phyloP scores from a whole-genome alignment of 2,797 vertebrate species.

The Muscicapa striata region DNA sequence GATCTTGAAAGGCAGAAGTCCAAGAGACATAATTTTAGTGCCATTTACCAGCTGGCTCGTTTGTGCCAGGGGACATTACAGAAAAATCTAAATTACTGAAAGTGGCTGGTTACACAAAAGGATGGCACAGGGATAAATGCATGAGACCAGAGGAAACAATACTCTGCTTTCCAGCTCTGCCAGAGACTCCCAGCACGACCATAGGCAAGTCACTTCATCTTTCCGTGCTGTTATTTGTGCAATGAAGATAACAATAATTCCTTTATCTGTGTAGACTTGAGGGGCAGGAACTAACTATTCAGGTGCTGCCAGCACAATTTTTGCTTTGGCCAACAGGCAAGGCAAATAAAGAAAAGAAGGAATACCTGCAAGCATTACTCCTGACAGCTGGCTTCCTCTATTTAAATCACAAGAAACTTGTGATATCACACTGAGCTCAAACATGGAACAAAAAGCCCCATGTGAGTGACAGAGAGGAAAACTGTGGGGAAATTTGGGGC shows the following conservation, averaged over 20 bases:
- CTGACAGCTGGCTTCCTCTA: neutral
- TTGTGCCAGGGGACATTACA: neutral
- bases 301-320: conserved; percentile 31
- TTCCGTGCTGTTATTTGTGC: neutral
- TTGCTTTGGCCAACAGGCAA: conserved; percentile 44
- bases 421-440: neutral
- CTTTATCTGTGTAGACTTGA: conserved; percentile 19
- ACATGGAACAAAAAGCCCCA: neutral
- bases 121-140: conserved; percentile 6
- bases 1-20: neutral
- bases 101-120: neutral
- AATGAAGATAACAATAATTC: conserved; percentile 31
- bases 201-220: neutral
- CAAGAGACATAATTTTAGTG: neutral
- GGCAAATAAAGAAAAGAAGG: conserved; percentile 55
- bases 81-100: neutral
- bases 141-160: neutral
- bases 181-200: neutral
- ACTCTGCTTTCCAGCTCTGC: neutral
- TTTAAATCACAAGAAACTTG: conserved; percentile 42
- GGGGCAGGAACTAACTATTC: conserved; percentile 14
- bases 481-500: neutral
- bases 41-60: neutral
- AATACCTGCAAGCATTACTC: conserved; percentile 46
- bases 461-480: neutral